Evolutionary conservation across 2,797 vertebrate species (phyloP).

Genomic region (Melanogrammus aeglefinus): DNA sequence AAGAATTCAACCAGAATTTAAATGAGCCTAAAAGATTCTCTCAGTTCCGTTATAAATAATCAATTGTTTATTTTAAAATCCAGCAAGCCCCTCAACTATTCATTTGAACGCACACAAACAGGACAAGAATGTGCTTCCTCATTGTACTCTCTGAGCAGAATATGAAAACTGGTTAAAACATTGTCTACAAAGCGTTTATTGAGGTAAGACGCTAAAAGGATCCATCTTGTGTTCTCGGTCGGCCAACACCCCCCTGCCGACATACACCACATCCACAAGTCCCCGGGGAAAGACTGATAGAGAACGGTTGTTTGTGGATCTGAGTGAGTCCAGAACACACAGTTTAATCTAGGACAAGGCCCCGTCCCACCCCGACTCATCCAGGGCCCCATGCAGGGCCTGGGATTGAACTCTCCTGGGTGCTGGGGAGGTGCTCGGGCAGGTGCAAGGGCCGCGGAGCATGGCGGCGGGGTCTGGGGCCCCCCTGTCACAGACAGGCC

Average conservation of each 20-base stretch:
- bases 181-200: background rate
- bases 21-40: background rate
- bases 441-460: constrained; percentile 16
- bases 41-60: background rate
- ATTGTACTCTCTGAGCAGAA: background rate
- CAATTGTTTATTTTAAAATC: background rate
- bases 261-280: background rate
- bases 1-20: background rate
- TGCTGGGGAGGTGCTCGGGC: constrained; percentile 12
- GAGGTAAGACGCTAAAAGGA: background rate
- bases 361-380: constrained; percentile 38
- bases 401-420: constrained; percentile 67
- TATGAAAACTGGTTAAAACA: background rate
- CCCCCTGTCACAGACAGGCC: constrained; percentile 42
- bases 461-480: constrained; percentile 29
- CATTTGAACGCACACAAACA: background rate
- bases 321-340: background rate
- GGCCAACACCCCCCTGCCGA: background rate
- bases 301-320: background rate
- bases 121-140: background rate
- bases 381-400: constrained; percentile 47
- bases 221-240: background rate
- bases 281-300: background rate
- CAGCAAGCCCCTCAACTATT: background rate
- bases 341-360: constrained; percentile 13